These are phyloP conservation scores for Brachypterus glaber DNA, from an alignment of 2,888 invertebrate genomes.

Conservation along the genomic window DNA sequence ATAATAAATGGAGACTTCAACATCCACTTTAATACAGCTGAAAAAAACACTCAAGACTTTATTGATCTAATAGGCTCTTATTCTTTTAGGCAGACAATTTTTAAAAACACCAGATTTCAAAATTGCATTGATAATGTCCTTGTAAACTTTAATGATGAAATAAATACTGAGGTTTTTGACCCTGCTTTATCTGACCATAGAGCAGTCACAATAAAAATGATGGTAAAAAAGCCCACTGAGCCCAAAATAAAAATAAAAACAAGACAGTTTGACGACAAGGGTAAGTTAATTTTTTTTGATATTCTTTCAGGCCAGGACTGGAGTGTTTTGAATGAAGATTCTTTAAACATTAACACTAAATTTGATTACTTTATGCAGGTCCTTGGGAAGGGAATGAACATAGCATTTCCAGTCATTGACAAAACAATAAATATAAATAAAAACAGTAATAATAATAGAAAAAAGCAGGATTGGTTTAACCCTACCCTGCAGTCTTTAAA, in stretches of 20 bases:
- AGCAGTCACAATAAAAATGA: too few species aligned
- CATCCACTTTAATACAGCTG: conserved; percentile 2
- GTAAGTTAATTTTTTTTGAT: background rate
- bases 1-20: conserved; percentile 4
- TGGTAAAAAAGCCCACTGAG: too few species aligned
- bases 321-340: background rate
- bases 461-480: too few species aligned
- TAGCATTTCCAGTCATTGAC: too few species aligned
- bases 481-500: too few species aligned
- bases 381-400: too few species aligned
- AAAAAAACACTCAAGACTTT: background rate
- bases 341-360: background rate
- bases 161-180: too few species aligned
- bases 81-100: conserved; percentile 1
- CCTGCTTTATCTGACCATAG: too few species aligned
- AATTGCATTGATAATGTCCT: conserved; percentile 3
- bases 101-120: background rate
- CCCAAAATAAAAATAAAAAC: too few species aligned
- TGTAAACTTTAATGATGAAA: background rate
- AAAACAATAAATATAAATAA: too few species aligned
- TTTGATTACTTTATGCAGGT: background rate
- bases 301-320: background rate
- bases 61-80: conserved; percentile 1
- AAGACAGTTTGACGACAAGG: too few species aligned
- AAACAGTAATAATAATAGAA: too few species aligned